Evolutionary conservation across 2,113 vertebrate genomes (phyloP), one percentile per base, ranked within the genome.

Genomic region (Typhlomys cinereus): DNA sequence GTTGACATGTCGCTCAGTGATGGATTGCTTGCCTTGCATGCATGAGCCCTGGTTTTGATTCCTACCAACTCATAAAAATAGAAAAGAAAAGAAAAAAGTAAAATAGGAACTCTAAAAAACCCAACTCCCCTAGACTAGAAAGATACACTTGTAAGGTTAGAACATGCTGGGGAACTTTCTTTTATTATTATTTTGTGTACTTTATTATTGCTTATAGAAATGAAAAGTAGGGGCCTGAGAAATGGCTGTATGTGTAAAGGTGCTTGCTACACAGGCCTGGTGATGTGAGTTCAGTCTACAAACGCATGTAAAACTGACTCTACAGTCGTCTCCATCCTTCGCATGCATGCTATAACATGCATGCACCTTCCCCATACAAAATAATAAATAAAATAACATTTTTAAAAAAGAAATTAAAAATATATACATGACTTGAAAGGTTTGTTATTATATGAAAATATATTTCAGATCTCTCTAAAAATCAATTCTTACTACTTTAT

Each of bases 381-480:
- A n/a, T n/a, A n/a, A n/a, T n/a, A n/a, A n/a, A n/a, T n/a, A n/a
- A n/a, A n/a, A n/a, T n/a, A n/a, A n/a, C n/a, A n/a, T n/a, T n/a
- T 78, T 52, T 61, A 79, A 88, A 71, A 34, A 78, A 29, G 61
- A 76, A 25, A 85, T 74, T 46, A 54, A 69, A 92, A 90, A 64
- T 44, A 67, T 29, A n/a, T 74, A 54, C 10, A 62, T 73, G 50
- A 36, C 64, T 5, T 66, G 25, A 52, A 90, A 84, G n/a, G 67
- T 21, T 82, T 7, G 48, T 25, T 85, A 20, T 46, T 66, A 12
- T 70, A 64, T 20, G 41, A 81, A n/a, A n/a, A 73, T 34, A 44
- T 29, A n/a, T 73, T 92, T 88, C 20, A 52, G 12, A 44, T 81
- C 15, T 31, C 46, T 70, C 20, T 23, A 64, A 94, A 83, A 57